Evolutionary conservation across 2,797 vertebrate species (phyloP).

Genomic region (Sebastes trivittatus): DNA sequence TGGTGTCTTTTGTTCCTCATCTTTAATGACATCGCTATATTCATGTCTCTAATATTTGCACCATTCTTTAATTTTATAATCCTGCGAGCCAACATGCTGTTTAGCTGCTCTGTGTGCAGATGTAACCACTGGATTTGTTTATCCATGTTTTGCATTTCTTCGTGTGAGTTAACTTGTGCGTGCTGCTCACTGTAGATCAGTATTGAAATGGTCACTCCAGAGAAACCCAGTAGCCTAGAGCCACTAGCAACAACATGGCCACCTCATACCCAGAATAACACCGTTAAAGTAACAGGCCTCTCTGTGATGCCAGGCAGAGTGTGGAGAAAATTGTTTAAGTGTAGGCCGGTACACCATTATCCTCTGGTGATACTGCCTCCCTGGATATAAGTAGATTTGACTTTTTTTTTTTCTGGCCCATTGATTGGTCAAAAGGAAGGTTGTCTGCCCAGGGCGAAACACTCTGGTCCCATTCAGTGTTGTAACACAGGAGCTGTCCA

Average conservation of each 20-base stretch:
- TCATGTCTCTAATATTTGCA: neutral
- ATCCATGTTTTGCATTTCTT: neutral
- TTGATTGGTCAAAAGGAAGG: neutral
- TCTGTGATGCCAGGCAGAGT: neutral
- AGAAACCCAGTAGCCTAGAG: slow-evolving; percentile 9
- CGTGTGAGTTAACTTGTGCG: neutral
- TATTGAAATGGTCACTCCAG: neutral
- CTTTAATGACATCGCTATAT: neutral
- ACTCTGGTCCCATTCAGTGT: neutral
- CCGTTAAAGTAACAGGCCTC: slow-evolving; percentile 37
- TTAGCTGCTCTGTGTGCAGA: neutral
- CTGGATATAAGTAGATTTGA: neutral
- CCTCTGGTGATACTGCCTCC: neutral
- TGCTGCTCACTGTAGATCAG: neutral
- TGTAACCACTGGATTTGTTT: neutral
- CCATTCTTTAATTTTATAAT: neutral
- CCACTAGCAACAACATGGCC: slow-evolving; percentile 32
- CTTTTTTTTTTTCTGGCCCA: neutral
- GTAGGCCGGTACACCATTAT: slow-evolving; percentile 4
- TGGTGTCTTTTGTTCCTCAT: neutral
- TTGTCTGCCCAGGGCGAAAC: neutral
- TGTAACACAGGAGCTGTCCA: slow-evolving; percentile 34
- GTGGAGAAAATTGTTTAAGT: slow-evolving; percentile 1
- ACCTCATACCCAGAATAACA: slow-evolving; percentile 27
- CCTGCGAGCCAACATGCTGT: neutral